Percentiles rank a stretch among this genome's conserved stretches.
Conservation (phyloP, 2,797 vertebrate genomes). For the Sorex maritimensis region DNA sequence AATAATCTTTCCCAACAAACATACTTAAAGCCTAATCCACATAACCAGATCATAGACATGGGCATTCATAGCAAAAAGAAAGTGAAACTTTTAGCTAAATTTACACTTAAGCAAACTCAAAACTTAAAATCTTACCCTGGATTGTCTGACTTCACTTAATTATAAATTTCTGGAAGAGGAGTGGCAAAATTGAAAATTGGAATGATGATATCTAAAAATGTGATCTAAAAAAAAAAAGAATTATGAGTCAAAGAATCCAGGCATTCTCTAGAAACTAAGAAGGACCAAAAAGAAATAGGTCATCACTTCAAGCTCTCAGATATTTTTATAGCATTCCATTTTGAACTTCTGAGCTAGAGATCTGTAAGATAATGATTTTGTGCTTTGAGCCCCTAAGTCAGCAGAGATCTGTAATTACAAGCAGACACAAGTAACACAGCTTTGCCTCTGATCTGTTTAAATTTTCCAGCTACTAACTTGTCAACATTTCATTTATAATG, state of each 20-base stretch:
- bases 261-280: neutral
- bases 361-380: neutral
- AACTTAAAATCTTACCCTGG: neutral
- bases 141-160: neutral
- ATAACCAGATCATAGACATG: neutral
- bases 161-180: neutral
- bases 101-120: too few relatives aligned
- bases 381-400: too few relatives aligned
- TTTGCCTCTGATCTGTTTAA: too few relatives aligned
- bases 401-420: too few relatives aligned
- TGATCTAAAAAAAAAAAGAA: neutral
- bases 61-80: neutral
- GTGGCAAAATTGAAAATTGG: neutral
- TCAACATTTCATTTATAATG: too few relatives aligned
- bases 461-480: too few relatives aligned
- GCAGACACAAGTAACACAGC: too few relatives aligned
- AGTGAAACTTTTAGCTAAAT: too few relatives aligned
- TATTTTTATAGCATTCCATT: neutral
- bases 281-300: neutral
- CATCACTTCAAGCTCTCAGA: too few relatives aligned
- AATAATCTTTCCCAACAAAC: neutral
- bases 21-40: neutral
- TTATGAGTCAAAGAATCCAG: rapidly evolving
- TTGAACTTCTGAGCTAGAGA: neutral
- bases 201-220: neutral